These are phyloP conservation scores for Etia nguti DNA, from an alignment of 2,113 vertebrate genomes.

Conservation along the genomic window DNA sequence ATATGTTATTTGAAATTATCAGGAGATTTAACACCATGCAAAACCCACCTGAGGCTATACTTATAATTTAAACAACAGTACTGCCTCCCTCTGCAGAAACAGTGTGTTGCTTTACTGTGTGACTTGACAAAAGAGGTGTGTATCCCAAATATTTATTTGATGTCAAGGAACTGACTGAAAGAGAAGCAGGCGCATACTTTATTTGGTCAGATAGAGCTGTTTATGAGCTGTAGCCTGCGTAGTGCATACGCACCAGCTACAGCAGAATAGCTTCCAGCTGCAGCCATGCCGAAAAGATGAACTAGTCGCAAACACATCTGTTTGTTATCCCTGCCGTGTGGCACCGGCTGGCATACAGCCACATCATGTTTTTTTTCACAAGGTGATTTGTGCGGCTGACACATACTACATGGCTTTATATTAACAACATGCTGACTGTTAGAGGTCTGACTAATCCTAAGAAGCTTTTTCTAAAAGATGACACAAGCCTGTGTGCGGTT, in stretches of 20 bases:
- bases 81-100: not conserved
- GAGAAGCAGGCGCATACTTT: slow-evolving; percentile 8
- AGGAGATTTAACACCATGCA: not conserved
- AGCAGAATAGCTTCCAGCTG: slow-evolving; percentile 14
- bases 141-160: slow-evolving; percentile 24
- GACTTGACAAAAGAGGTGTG: not conserved
- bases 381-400: slow-evolving; percentile 6
- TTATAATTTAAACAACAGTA: slow-evolving; percentile 3
- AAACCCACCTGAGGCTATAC: not conserved
- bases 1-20: not conserved
- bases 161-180: not conserved
- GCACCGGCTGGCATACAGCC: not conserved
- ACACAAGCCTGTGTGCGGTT: slow-evolving; percentile 30
- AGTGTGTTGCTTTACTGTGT: slow-evolving; percentile 3
- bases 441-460: slow-evolving; percentile 48
- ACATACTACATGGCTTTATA: slow-evolving; percentile 15
- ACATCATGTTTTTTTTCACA: not conserved
- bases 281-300: not conserved
- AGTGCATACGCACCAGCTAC: not conserved
- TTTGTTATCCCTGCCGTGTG: slow-evolving; percentile 24
- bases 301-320: slow-evolving; percentile 28
- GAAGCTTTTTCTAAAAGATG: slow-evolving; percentile 49
- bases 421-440: slow-evolving; percentile 29
- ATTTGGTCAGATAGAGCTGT: slow-evolving; percentile 37
- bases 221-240: not conserved